Evolutionary conservation across 2,888 invertebrate species (phyloP).

Genomic region (Harpalus rubripes): DNA sequence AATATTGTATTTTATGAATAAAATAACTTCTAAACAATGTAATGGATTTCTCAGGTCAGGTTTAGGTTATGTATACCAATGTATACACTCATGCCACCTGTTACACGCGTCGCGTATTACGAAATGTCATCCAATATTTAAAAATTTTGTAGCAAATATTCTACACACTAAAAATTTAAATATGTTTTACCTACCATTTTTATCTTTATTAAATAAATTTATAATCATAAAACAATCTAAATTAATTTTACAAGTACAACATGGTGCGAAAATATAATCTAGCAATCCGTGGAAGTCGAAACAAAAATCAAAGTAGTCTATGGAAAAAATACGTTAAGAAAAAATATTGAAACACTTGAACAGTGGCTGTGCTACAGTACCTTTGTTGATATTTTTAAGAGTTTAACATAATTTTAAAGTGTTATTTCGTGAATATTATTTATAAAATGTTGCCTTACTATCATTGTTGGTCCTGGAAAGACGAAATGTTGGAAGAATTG

Average conservation of each 20-base stretch:
- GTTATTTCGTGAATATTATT: conserved; percentile 7
- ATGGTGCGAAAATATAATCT: neutral
- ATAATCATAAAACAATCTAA: neutral
- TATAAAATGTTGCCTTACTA: conserved; percentile 57
- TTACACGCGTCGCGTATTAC: neutral
- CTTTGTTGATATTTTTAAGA: neutral
- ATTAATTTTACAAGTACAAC: neutral
- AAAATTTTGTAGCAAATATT: neutral
- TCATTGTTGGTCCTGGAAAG: conserved; percentile 68
- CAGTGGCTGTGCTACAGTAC: neutral
- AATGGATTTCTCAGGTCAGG: neutral
- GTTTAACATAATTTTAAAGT: neutral
- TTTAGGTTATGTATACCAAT: neutral
- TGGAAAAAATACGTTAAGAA: conserved; percentile 42
- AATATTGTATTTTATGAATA: neutral
- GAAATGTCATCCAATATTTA: neutral
- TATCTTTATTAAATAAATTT: neutral
- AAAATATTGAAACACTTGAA: neutral
- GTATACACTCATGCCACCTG: neutral
- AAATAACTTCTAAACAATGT: neutral
- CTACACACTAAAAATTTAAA: neutral
- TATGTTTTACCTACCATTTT: neutral
- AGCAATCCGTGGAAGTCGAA: conserved; percentile 14
- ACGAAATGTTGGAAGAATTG: conserved; percentile 72
- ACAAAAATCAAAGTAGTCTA: conserved; percentile 21